Evolutionary conservation across 2,113 vertebrate species (phyloP), one percentile per base, ranked within the genome.

Genomic region (Phainopepla nitens): DNA sequence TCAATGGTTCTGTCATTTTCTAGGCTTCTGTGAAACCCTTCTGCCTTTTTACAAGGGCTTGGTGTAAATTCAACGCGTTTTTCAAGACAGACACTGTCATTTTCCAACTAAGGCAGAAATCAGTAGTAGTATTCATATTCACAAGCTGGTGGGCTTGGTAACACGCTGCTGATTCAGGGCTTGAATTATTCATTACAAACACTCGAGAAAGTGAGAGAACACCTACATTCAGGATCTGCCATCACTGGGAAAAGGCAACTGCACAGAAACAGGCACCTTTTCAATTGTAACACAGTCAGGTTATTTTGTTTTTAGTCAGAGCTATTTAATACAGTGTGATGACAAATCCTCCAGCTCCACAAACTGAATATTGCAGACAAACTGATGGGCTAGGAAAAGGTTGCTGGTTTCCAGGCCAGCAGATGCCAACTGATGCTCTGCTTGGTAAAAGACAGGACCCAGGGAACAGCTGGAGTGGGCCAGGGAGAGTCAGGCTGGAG

Each of bases 131-230:
- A 69, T 82, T 95, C 82, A 49, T n/a, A 14, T 49, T 54, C 58
- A n/a, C 60, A 47, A 90, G 91, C 71, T 92, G 89, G 53, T 6
- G 2, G 54, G 89, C 42, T 33, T 8, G 7, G 91, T 80, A 89
- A 69, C 58, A 60, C 3, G 8, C 68, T 41, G 76, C 91, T 86
- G 91, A 92, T 57, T 92, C 83, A 82, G 45, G 49, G 50, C 89
- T 57, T 87, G 83, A 94, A 94, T 96, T 92, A 94, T 87, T 93
- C 78, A 90, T 87, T 47, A 29, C 24, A 92, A 90, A 78, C 53
- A 68, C n/a, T 62, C 44, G 1, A 45, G 51, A 35, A 90, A 88
- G 57, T 24, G 44, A 68, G 3, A 79, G 79, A 66, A 90, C 79
- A 85, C 64, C 89, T 86, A 86, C 31, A 41, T 16, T 57, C 14